phyloP scores from a whole-genome alignment of 2,113 vertebrate species.

The Setophaga kirtlandii region DNA sequence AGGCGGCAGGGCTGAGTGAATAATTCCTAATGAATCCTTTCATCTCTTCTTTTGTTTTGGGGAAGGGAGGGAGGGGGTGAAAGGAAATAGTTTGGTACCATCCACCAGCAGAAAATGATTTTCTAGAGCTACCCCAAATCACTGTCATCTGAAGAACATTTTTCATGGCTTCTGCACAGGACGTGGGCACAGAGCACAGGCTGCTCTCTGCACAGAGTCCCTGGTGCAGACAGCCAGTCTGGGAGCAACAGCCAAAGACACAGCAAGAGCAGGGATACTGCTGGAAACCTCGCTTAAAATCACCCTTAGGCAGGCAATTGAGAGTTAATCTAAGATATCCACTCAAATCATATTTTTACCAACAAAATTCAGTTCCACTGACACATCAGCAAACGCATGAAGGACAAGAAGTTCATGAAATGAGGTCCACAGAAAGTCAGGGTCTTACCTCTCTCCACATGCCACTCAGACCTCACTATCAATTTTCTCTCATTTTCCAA shows the following conservation, averaged over 20 bases:
- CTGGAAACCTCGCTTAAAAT: background rate
- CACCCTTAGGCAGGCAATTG: background rate
- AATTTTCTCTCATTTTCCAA: slow-evolving; percentile 2
- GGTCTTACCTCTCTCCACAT: background rate
- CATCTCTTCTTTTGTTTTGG: slow-evolving; percentile 69
- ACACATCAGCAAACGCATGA: background rate
- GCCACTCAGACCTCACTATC: background rate
- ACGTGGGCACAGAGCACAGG: background rate
- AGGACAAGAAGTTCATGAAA: background rate
- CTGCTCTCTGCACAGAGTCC: background rate
- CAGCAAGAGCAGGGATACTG: background rate
- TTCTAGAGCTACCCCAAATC: slow-evolving; percentile 6
- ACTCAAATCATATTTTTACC: background rate
- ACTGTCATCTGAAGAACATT: background rate
- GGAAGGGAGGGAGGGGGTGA: background rate
- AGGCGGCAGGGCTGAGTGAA: slow-evolving; percentile 61
- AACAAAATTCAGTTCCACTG: background rate
- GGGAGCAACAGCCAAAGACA: background rate
- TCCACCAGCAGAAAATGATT: slow-evolving; percentile 49
- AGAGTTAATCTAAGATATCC: background rate
- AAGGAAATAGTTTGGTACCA: slow-evolving; percentile 40
- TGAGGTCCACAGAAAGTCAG: background rate
- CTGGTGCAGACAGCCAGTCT: rapidly evolving
- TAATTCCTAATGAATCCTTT: slow-evolving; percentile 71
- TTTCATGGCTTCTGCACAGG: background rate